Conservation (phyloP, 2,797 vertebrate species). For the Anguilla megastoma region DNA sequence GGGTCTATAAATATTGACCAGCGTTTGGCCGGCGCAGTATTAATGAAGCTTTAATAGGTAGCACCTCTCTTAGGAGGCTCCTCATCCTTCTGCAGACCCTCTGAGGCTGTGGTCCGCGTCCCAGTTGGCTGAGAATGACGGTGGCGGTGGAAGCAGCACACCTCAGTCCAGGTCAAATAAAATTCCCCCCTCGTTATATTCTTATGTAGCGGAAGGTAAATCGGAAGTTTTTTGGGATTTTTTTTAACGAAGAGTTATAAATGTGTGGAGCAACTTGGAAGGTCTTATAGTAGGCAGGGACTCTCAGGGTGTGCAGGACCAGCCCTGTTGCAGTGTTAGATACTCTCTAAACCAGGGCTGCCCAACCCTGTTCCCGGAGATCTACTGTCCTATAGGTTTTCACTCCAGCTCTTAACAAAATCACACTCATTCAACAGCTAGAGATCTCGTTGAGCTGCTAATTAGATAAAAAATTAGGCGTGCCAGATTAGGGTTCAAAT, state of each 20-base stretch:
- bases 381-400: too few species aligned
- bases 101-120: too few species aligned
- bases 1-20: constrained; percentile 80
- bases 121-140: not conserved
- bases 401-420: too few species aligned
- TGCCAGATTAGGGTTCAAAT: too few species aligned
- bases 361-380: too few species aligned
- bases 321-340: not conserved
- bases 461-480: too few species aligned
- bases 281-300: not conserved
- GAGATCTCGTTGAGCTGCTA: too few species aligned
- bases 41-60: constrained; percentile 75
- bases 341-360: not conserved
- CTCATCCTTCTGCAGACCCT: constrained; percentile 28
- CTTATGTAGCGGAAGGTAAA: not conserved
- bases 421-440: too few species aligned
- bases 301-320: too few species aligned
- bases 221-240: not conserved
- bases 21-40: constrained; percentile 70
- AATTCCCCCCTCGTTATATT: not conserved
- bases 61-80: constrained; percentile 67
- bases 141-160: not conserved
- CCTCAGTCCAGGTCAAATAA: not conserved
- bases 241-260: not conserved
- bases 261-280: not conserved